Percentiles rank a stretch among this genome's conserved stretches.
Evolutionary conservation across 2,797 vertebrate genomes (phyloP).

Genomic region (Dicrostonyx torquatus): DNA sequence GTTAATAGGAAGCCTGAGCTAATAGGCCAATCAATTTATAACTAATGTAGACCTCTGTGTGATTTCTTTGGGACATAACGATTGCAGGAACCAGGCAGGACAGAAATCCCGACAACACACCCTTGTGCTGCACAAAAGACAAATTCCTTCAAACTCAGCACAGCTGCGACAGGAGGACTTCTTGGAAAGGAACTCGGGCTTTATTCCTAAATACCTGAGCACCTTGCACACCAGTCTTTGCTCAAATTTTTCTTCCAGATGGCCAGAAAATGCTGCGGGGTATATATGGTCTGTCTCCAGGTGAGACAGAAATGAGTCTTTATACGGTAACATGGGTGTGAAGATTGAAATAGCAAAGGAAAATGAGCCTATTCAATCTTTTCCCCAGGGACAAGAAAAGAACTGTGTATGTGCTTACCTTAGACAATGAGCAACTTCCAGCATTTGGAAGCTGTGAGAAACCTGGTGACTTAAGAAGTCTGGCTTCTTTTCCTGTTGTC

Average conservation of each 20-base stretch:
- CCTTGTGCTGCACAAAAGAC: not conserved
- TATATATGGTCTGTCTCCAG: not conserved
- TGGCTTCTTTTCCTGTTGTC: not conserved
- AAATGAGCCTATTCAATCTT: slow-evolving; percentile 31
- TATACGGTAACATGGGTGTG: not conserved
- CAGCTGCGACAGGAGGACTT: not conserved
- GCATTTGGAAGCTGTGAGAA: not conserved
- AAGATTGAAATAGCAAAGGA: slow-evolving; percentile 31
- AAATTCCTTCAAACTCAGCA: not conserved
- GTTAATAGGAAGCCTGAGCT: no score
- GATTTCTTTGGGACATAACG: no score
- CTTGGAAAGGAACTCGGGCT: not conserved
- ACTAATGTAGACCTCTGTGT: no score
- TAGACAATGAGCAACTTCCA: not conserved
- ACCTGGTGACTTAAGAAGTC: not conserved
- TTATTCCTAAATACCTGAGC: not conserved
- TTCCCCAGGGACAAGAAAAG: not conserved
- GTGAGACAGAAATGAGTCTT: slow-evolving; percentile 47
- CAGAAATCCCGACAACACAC: no score
- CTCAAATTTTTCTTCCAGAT: slow-evolving; percentile 5
- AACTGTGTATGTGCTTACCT: not conserved
- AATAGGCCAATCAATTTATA: no score
- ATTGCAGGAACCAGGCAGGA: no score
- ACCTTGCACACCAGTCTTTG: not conserved
- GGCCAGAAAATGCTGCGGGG: not conserved